Conservation (phyloP, 2,888 invertebrate genomes). For the Sarcophaga carnaria region DNA sequence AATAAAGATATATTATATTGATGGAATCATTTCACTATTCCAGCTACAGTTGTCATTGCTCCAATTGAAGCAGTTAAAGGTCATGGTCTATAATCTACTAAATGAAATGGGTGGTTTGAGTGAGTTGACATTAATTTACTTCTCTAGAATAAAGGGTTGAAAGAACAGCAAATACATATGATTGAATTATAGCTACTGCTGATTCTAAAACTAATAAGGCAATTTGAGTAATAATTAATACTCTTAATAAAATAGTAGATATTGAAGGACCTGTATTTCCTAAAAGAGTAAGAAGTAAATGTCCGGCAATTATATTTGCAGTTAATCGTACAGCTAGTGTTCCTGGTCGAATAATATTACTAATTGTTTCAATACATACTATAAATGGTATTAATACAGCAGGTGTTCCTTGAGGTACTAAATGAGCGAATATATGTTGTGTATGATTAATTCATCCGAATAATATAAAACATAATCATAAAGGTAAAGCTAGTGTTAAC, state of each 20-base stretch:
- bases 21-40: slow-evolving; percentile 86
- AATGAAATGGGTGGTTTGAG: slow-evolving; percentile 85
- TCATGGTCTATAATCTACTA: slow-evolving; percentile 87
- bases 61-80: slow-evolving; percentile 85
- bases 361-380: slow-evolving; percentile 89
- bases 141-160: slow-evolving; percentile 87
- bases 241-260: slow-evolving; percentile 71
- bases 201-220: slow-evolving; percentile 83
- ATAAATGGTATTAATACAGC: slow-evolving; percentile 86
- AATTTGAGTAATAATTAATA: slow-evolving; percentile 81
- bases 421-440: slow-evolving; percentile 86
- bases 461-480: slow-evolving; percentile 86
- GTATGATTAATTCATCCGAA: slow-evolving; percentile 86
- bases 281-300: slow-evolving; percentile 85
- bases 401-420: slow-evolving; percentile 88
- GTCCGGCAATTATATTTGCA: slow-evolving; percentile 90
- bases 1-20: slow-evolving; percentile 83
- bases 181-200: slow-evolving; percentile 84
- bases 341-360: slow-evolving; percentile 87
- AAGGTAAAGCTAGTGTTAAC: slow-evolving; percentile 84
- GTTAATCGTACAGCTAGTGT: slow-evolving; percentile 87
- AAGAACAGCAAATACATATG: slow-evolving; percentile 85
- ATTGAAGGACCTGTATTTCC: slow-evolving; percentile 81
- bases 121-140: slow-evolving; percentile 83
- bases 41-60: slow-evolving; percentile 84